Conservation (phyloP, 1,140 invertebrate species). For the Uloborus diversus region DNA sequence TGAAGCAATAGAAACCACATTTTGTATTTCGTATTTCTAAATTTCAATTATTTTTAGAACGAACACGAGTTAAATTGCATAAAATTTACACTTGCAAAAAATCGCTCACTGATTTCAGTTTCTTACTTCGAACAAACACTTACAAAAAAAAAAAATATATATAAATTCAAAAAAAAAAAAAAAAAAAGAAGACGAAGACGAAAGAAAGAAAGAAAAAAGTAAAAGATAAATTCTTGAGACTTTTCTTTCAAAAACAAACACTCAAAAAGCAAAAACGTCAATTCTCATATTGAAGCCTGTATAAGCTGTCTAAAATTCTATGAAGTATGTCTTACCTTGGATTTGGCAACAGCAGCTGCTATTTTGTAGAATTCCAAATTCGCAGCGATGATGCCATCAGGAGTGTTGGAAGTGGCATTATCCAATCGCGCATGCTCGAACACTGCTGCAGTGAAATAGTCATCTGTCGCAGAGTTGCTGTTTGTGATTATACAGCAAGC, state of each 20-base stretch:
- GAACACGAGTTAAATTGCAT: too few species aligned
- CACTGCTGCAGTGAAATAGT: constrained; percentile 26
- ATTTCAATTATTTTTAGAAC: too few species aligned
- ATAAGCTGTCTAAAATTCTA: background rate
- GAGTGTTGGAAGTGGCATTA: background rate
- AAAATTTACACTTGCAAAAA: too few species aligned
- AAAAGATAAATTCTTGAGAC: background rate
- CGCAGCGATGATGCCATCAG: background rate
- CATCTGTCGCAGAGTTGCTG: too few species aligned
- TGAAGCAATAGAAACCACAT: too few species aligned
- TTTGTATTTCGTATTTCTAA: too few species aligned
- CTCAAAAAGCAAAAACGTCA: too few species aligned
- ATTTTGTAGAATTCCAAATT: constrained; percentile 12
- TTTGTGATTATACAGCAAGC: too few species aligned
- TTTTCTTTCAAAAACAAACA: background rate
- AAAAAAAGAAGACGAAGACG: background rate
- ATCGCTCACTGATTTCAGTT: too few species aligned
- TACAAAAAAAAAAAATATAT: background rate
- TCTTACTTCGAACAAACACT: too few species aligned
- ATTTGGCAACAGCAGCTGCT: constrained; percentile 16
- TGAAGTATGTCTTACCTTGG: background rate
- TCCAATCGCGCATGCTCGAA: constrained; percentile 13
- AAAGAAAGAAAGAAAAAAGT: background rate
- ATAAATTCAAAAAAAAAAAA: background rate
- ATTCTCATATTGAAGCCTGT: too few species aligned